Base-by-base conservation (phyloP, 2,888 invertebrate species). In the Ormyrus rosae region DNA sequence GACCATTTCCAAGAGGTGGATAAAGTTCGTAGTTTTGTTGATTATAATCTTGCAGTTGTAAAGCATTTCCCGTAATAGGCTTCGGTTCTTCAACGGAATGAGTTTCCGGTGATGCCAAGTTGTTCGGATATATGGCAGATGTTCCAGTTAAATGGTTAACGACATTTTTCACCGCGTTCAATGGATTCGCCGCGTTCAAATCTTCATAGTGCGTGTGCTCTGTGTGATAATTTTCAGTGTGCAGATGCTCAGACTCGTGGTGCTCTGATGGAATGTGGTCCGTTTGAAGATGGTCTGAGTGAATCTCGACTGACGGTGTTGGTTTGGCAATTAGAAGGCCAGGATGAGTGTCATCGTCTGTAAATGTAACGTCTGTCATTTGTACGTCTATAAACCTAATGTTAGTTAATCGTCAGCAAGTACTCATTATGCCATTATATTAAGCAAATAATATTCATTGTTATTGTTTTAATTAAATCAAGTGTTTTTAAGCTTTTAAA, bases 321-420 rank as follows among this genome's bases (percentile, higher is more conserved):
- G 91, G 89, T 84, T 89, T 90, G 83, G 88, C 86, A 72, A 91
- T 86, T 84, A 91, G 87, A 45, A 91, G 86, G 58, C 91, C 91
- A 4, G 91, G 89, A 67, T 87, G 86, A 9, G 85, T 84, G 51
- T 83, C 85, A 61, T 85, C 87, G 80, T 86, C 90, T 89, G 90
- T 87, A 90, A 90, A 90, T 86, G 89, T 88, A 84, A 87, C 88
- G 89, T 88, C 88, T 84, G 89, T 89, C 86, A 88, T 88, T 87
- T 71, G 34, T 34, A 34, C 50, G 61, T 68, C 63, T 68, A 70
- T 10, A 63, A 10, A 53, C 11, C 19, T 45, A 46, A 10, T 45
- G 64, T 80, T 75, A 76, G 68, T 71, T 65, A 19, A 34, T 34
- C 67, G 70, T 76, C 61, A 73, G 4, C 34, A 34, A 34, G 34